Conservation (phyloP, 1,140 invertebrate genomes). For the Ips typographus region DNA sequence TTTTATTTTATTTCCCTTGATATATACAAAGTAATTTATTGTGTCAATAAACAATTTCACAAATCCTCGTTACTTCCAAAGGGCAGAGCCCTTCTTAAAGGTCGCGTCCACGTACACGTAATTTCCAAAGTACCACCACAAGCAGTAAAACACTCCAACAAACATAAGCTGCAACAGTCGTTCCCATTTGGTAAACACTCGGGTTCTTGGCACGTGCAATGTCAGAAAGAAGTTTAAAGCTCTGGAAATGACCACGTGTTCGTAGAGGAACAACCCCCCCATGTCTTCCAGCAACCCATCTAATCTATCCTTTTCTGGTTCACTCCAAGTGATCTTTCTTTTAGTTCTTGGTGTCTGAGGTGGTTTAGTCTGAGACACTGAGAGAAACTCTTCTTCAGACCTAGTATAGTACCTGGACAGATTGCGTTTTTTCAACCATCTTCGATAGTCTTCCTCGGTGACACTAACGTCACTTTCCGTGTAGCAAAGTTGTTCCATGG, state of each 20-base stretch:
- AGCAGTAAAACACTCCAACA: slow-evolving; percentile 9
- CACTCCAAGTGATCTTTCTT: not conserved
- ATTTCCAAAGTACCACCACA: not conserved
- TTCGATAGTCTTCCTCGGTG: slow-evolving; percentile 20
- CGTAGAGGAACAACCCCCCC: slow-evolving; percentile 16
- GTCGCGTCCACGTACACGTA: not conserved
- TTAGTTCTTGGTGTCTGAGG: not conserved
- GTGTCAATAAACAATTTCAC: no score
- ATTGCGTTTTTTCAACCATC: slow-evolving; percentile 17
- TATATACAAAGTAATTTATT: no score
- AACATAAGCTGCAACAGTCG: slow-evolving; percentile 7
- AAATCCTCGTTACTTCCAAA: not conserved
- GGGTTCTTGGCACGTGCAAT: slow-evolving; percentile 9
- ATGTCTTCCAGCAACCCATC: not conserved
- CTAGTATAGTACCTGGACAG: slow-evolving; percentile 11
- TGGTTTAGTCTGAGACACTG: not conserved
- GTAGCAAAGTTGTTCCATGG: not conserved
- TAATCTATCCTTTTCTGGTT: not conserved
- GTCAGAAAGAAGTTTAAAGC: slow-evolving; percentile 13
- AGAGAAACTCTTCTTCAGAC: not conserved
- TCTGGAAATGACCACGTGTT: slow-evolving; percentile 20
- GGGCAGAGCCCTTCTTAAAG: not conserved
- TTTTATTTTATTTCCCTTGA: no score
- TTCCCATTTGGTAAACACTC: not conserved
- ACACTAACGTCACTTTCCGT: slow-evolving; percentile 1